Evolutionary conservation across 1,140 invertebrate genomes (phyloP).

Genomic region (Yoshiicerus persimilis): DNA sequence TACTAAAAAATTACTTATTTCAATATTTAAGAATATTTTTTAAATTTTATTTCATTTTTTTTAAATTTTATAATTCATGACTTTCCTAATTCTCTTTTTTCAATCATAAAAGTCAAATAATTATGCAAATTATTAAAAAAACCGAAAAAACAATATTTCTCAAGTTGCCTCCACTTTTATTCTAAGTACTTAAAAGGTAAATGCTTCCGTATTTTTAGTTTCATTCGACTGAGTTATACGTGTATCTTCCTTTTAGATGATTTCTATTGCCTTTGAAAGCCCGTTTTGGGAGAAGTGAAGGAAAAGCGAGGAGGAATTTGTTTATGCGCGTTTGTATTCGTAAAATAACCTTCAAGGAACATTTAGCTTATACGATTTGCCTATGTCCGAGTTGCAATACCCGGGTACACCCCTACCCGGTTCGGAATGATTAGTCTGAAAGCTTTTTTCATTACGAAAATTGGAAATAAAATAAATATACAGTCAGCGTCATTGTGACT

Average conservation of each 20-base stretch:
- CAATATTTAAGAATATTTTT: too few species aligned
- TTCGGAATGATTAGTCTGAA: constrained; percentile 46
- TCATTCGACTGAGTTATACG: not conserved
- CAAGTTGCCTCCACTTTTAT: too few species aligned
- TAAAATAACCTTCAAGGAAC: too few species aligned
- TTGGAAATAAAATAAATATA: constrained; percentile 46
- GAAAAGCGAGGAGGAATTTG: not conserved
- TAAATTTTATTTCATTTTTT: too few species aligned
- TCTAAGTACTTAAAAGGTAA: not conserved
- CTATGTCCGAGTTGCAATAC: not conserved
- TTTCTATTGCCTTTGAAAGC: constrained; percentile 49
- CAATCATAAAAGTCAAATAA: too few species aligned
- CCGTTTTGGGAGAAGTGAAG: constrained; percentile 25
- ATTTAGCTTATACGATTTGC: not conserved
- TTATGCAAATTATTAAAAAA: too few species aligned
- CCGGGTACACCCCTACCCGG: not conserved
- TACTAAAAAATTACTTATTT: too few species aligned
- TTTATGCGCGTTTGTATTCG: not conserved
- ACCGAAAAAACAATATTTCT: too few species aligned
- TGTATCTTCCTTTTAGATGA: not conserved
- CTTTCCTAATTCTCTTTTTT: too few species aligned
- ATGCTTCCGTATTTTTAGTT: not conserved
- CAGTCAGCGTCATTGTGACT: not conserved
- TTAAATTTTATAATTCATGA: too few species aligned
- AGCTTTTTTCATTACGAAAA: constrained; percentile 49